These are phyloP conservation scores for Pangasius djambal DNA, from an alignment of 2,797 vertebrate genomes.

Conservation along the genomic window DNA sequence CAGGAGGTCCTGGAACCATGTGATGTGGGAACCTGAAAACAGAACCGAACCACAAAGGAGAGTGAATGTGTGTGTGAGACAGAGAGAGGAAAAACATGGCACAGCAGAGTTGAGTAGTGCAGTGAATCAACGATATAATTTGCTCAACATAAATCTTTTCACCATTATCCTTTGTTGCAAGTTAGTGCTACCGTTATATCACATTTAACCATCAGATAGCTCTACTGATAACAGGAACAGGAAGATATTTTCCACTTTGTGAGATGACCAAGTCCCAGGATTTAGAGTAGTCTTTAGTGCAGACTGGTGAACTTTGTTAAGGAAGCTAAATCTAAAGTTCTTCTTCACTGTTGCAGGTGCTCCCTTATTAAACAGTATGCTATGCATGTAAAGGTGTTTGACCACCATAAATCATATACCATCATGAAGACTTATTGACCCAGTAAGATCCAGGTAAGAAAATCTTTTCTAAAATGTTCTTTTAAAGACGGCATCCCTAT, in stretches of 20 bases:
- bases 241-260: not conserved
- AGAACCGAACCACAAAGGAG: constrained; percentile 33
- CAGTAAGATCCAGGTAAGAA: not conserved
- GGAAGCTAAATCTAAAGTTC: not conserved
- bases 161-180: not conserved
- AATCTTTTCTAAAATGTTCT: not conserved
- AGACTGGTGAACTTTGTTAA: not conserved
- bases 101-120: too few species aligned
- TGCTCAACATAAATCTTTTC: not conserved
- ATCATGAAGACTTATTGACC: not conserved
- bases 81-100: too few species aligned
- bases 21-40: constrained; percentile 95
- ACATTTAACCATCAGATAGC: not conserved
- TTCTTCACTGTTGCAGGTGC: not conserved
- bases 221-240: not conserved
- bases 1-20: constrained; percentile 96
- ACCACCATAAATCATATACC: not conserved
- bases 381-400: not conserved
- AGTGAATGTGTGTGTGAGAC: not conserved
- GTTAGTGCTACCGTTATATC: not conserved
- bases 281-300: not conserved
- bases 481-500: not conserved
- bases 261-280: not conserved
- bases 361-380: not conserved
- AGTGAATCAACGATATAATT: not conserved